A percentile compares a stretch with the other conserved stretches of the same genome.
phyloP scores from a whole-genome alignment of 2,797 vertebrate species.

The Sebastes steindachneri region DNA sequence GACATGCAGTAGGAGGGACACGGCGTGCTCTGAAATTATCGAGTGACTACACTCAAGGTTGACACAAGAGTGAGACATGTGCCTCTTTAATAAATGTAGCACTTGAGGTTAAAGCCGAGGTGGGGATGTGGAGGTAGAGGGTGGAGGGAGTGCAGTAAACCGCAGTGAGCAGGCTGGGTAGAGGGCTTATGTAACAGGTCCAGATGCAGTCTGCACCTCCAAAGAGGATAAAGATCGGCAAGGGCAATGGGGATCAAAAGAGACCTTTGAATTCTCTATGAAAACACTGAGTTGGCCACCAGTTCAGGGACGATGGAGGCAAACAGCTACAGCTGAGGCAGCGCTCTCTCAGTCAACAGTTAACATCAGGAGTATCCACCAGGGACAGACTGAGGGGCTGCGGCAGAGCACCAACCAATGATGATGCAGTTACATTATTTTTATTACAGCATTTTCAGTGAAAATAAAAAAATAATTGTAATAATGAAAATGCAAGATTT shows the following conservation, averaged over 20 bases:
- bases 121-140: constrained; percentile 18
- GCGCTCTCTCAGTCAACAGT: neutral
- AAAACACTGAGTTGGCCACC: constrained; percentile 37
- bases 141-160: constrained; percentile 37
- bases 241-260: constrained; percentile 61
- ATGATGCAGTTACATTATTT: neutral
- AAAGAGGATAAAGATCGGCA: constrained; percentile 64
- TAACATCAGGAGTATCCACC: neutral
- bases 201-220: constrained; percentile 60
- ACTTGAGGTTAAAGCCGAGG: constrained; percentile 32
- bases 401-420: neutral
- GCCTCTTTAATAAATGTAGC: constrained; percentile 15
- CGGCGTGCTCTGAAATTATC: constrained; percentile 8
- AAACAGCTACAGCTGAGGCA: neutral
- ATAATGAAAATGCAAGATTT: neutral
- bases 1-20: neutral
- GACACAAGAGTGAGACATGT: constrained; percentile 5
- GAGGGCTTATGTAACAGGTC: constrained; percentile 76
- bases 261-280: constrained; percentile 51
- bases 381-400: neutral
- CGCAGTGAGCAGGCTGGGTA: constrained; percentile 51
- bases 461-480: neutral
- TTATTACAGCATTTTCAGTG: neutral
- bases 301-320: constrained; percentile 8
- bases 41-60: neutral